Conservation (phyloP, 2,888 invertebrate species). For the Cabera pusaria region DNA sequence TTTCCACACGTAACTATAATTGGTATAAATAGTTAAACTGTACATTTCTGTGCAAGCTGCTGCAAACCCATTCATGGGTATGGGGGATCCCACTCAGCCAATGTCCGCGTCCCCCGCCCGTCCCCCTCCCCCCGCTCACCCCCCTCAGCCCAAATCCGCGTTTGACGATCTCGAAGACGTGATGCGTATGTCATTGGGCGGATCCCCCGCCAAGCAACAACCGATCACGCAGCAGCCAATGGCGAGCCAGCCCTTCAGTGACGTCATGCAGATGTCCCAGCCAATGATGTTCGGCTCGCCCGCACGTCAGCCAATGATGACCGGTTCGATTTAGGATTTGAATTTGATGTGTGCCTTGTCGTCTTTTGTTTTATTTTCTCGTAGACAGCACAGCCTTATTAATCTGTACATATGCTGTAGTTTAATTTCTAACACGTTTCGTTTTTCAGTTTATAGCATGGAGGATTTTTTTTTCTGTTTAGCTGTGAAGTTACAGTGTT, state of each 20-base stretch:
- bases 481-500: too few species aligned
- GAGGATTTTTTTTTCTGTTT: constrained; percentile 14
- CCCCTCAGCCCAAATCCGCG: constrained; percentile 82
- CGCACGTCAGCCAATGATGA: constrained; percentile 72
- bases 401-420: constrained; percentile 33
- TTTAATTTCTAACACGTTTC: constrained; percentile 22
- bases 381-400: constrained; percentile 34
- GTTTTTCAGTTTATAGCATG: constrained; percentile 31
- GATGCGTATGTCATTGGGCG: constrained; percentile 87
- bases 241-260: constrained; percentile 64
- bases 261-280: constrained; percentile 66
- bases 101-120: constrained; percentile 76
- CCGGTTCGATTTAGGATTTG: constrained; percentile 74
- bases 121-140: constrained; percentile 74
- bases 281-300: constrained; percentile 75
- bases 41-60: constrained; percentile 73
- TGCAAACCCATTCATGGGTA: constrained; percentile 87
- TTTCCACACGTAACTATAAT: too few species aligned
- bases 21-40: too few species aligned
- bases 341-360: too few species aligned
- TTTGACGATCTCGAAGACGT: constrained; percentile 88
- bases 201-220: constrained; percentile 78
- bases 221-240: constrained; percentile 67
- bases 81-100: constrained; percentile 79
- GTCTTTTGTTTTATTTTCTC: too few species aligned